Percentiles rank a stretch among this genome's conserved stretches.
These are phyloP conservation scores for Pollimyrus isidori DNA, from an alignment of 2,113 vertebrate species.

Conservation along the genomic window DNA sequence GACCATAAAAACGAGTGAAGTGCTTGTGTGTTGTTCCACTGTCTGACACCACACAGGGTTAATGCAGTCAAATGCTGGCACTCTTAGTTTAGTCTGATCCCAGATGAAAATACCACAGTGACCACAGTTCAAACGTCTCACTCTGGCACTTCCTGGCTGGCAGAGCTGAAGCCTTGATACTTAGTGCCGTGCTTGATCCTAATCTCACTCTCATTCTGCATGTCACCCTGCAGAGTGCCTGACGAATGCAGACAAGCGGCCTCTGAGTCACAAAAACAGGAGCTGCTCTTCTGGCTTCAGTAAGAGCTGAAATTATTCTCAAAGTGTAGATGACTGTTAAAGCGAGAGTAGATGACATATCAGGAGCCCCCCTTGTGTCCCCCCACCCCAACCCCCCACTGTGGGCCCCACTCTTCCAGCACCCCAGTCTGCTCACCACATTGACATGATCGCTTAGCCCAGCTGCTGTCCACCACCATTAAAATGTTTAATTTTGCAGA, in stretches of 20 bases:
- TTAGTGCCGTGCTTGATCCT: neutral
- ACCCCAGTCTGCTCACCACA: neutral
- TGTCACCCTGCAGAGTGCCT: neutral
- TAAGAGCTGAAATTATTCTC: neutral
- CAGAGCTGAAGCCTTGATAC: neutral
- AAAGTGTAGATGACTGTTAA: neutral
- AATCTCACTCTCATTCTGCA: neutral
- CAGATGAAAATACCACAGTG: conserved; percentile 5
- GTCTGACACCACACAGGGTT: neutral
- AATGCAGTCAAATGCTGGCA: neutral
- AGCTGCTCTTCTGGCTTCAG: neutral
- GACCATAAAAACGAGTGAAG: neutral
- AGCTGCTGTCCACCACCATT: neutral
- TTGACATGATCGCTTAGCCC: neutral
- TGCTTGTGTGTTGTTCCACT: neutral
- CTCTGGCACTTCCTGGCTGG: conserved; percentile 3
- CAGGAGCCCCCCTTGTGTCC: neutral
- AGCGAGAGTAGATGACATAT: neutral
- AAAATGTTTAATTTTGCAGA: neutral
- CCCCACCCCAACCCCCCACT: neutral
- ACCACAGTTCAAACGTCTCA: conserved; percentile 8
- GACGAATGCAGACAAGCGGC: conserved; percentile 9
- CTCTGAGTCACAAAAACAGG: conserved; percentile 26
- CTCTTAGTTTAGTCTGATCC: neutral
- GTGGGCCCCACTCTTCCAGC: neutral